These are phyloP conservation scores for Meandrusa payeni DNA, from an alignment of 2,888 invertebrate genomes.

Conservation along the genomic window DNA sequence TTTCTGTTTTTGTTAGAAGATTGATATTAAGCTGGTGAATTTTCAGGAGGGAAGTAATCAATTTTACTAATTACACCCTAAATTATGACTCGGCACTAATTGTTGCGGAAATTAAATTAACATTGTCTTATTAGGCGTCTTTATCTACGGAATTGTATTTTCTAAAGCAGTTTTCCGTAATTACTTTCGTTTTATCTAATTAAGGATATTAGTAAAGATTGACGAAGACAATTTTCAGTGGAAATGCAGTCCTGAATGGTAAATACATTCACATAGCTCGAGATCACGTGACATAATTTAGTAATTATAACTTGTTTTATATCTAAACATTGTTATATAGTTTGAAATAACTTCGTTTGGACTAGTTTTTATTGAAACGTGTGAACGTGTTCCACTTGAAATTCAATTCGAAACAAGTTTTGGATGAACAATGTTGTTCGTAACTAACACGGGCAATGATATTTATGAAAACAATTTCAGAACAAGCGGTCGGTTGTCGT, in stretches of 20 bases:
- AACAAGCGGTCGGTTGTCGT: too few species aligned
- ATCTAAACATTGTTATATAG: slow-evolving; percentile 5
- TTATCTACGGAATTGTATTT: neutral
- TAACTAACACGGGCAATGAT: slow-evolving; percentile 2
- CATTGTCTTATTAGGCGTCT: neutral
- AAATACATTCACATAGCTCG: neutral
- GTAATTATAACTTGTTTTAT: slow-evolving; percentile 2
- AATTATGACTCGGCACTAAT: too few species aligned
- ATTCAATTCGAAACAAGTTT: slow-evolving; percentile 7
- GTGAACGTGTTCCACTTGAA: slow-evolving; percentile 9
- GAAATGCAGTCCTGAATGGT: too few species aligned
- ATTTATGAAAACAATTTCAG: too few species aligned
- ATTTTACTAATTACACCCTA: too few species aligned
- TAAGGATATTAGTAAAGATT: too few species aligned
- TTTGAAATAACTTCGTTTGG: slow-evolving; percentile 13
- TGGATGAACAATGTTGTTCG: slow-evolving; percentile 4
- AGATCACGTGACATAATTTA: neutral
- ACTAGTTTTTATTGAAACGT: slow-evolving; percentile 11
- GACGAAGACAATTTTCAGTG: too few species aligned
- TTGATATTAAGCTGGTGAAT: too few species aligned
- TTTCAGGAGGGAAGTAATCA: too few species aligned
- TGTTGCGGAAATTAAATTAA: neutral
- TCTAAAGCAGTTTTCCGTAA: neutral
- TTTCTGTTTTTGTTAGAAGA: too few species aligned
- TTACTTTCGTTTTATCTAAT: too few species aligned